Percentiles rank a stretch among this genome's conserved stretches.
phyloP scores from a whole-genome alignment of 2,797 vertebrate genomes.

The Acanthurus lineatus region DNA sequence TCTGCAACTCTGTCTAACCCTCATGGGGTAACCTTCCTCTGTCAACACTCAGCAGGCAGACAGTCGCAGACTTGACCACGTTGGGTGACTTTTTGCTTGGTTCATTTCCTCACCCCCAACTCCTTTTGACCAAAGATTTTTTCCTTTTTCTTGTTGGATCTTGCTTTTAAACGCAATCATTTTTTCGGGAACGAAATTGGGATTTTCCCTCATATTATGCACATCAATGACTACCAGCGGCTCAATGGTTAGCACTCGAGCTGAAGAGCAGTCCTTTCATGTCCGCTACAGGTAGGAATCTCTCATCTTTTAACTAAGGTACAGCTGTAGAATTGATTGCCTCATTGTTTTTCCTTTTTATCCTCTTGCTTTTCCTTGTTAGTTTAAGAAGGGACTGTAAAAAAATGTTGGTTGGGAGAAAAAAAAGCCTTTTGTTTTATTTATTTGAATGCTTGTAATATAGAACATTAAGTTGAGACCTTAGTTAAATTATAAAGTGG shows the following conservation, averaged over 20 bases:
- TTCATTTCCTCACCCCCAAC: not conserved
- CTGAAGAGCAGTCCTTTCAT: conserved; percentile 91
- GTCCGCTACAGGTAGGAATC: conserved; percentile 97
- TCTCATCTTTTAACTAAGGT: conserved; percentile 34
- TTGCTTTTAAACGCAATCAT: conserved; percentile 63
- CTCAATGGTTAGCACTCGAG: conserved; percentile 89
- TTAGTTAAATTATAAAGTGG: not conserved
- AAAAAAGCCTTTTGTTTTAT: not conserved
- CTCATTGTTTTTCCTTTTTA: not conserved
- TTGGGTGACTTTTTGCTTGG: conserved; percentile 39
- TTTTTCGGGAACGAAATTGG: conserved; percentile 74
- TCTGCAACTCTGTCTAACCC: conserved; percentile 58
- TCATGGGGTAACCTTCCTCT: conserved; percentile 40
- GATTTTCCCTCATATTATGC: conserved; percentile 89
- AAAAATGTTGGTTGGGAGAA: not conserved
- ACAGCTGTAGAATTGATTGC: conserved; percentile 22
- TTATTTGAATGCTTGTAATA: conserved; percentile 9
- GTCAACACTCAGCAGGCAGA: conserved; percentile 54
- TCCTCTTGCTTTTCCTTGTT: not conserved
- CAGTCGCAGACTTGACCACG: conserved; percentile 28
- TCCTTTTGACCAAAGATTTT: conserved; percentile 9
- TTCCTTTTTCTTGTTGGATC: conserved; percentile 18
- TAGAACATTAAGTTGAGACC: not conserved
- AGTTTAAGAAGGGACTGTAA: conserved; percentile 2
- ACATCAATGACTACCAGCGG: conserved; percentile 90